Evolutionary conservation across 2,797 vertebrate genomes (phyloP).

Genomic region (Falco peregrinus): DNA sequence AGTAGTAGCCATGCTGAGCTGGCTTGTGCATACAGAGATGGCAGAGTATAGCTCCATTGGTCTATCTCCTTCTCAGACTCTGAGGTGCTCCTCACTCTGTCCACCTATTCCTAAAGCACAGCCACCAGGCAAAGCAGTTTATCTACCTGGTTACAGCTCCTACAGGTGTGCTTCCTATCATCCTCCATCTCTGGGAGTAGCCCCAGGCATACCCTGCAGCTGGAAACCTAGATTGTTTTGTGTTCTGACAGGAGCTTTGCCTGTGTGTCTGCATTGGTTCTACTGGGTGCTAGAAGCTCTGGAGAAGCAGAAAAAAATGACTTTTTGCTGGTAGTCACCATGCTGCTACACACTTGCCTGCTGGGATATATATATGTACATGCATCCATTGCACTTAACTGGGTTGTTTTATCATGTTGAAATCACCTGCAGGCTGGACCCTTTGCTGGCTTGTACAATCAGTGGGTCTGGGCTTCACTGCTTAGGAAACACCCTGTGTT

Average conservation of each 20-base stretch:
- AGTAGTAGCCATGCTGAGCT: background rate
- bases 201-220: background rate
- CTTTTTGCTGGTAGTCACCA: background rate
- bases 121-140: fast-evolving
- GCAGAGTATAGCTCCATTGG: background rate
- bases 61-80: background rate
- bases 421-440: background rate
- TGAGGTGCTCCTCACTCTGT: background rate
- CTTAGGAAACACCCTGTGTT: fast-evolving
- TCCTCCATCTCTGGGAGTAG: background rate
- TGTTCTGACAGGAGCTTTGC: background rate
- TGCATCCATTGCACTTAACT: background rate
- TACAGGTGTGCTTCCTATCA: background rate
- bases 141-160: background rate
- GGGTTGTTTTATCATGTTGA: background rate
- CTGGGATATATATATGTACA: background rate
- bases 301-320: background rate
- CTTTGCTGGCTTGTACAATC: background rate
- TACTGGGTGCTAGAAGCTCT: background rate
- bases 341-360: background rate
- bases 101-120: background rate
- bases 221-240: background rate
- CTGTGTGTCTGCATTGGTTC: background rate
- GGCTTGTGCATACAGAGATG: background rate
- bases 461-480: background rate